These are phyloP conservation scores for Drosophila pruinosa DNA, from an alignment of 1,140 invertebrate species.

Conservation along the genomic window DNA sequence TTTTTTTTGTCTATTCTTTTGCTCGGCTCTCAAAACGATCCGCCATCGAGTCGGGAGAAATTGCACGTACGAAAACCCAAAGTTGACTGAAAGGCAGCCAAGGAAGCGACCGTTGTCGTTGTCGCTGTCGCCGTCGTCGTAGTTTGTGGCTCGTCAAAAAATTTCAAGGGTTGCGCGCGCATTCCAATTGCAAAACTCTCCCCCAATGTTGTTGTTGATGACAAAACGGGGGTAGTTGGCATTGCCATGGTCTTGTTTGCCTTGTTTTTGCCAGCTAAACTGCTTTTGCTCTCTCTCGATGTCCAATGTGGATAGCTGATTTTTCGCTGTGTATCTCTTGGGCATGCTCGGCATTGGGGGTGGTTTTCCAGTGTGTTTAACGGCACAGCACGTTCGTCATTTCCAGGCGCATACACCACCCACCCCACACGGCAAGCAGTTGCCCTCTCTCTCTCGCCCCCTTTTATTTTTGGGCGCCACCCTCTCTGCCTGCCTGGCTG, in stretches of 20 bases:
- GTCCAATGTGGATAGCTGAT: constrained; percentile 48
- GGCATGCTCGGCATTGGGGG: constrained; percentile 38
- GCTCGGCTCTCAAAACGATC: constrained; percentile 67
- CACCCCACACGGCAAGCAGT: background rate
- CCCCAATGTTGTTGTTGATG: constrained; percentile 45
- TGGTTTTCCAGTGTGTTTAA: constrained; percentile 45
- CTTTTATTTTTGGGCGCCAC: background rate
- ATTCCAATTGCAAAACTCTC: constrained; percentile 74
- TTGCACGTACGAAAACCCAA: constrained; percentile 82
- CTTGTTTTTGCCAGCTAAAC: no score
- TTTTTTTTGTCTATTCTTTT: no score
- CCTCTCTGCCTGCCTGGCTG: constrained; percentile 9
- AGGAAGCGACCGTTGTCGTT: constrained; percentile 58
- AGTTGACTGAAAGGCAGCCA: constrained; percentile 82
- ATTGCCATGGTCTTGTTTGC: constrained; percentile 8
- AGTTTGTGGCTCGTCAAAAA: constrained; percentile 49
- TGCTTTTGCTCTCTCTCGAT: no score
- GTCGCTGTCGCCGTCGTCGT: constrained; percentile 38
- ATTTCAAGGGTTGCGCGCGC: constrained; percentile 72
- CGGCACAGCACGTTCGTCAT: constrained; percentile 11
- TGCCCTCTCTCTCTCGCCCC: background rate
- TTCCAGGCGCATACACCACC: constrained; percentile 30
- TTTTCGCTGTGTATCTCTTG: constrained; percentile 66
- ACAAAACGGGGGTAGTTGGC: constrained; percentile 23
- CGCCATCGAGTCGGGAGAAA: constrained; percentile 80